Base-by-base conservation (phyloP, 2,888 invertebrate species). In the Erebia ligea region DNA sequence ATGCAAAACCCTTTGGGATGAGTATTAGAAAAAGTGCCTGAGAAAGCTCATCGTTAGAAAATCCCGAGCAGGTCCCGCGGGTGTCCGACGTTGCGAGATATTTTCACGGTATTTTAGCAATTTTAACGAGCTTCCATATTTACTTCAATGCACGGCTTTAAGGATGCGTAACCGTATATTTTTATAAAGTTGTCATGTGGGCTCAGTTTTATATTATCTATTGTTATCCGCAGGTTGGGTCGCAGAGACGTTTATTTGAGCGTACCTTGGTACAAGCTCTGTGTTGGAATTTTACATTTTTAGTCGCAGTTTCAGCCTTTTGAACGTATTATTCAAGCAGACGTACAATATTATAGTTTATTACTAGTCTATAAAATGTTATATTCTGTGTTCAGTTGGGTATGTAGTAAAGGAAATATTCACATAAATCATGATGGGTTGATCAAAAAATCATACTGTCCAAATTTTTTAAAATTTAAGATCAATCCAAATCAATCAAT, bases 61-160 rank as follows among this genome's bases (percentile, higher is more conserved):
- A 79, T 77, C 79, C 78, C 75, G 75, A 79, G 76, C 77, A 78
- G 76, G 80, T 86, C 90, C 86, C 89, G 73, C 71, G 88, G 88
- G 90, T 88, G 86, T 88, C 87, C 90, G 86, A 82, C 86, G 89
- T 85, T 82, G 86, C 86, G 86, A 82, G 84, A 89, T 89, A 90
- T 92, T 92, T 92, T 87, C 59, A 93, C 92, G 92, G 91, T 92
- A 88, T 92, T 93, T 93, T 91, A 91, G 91, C 92, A 91, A 88
- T 87, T 92, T 92, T 93, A 93, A 93, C 92, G 92, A 92, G 91
- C 85, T 84, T 77, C 85, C 86, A 86, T 89, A 88, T 89, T 90
- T 89, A 90, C 88, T 89, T 86, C 85, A 85, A 86, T 88, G 88
- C 87, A 82, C 84, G 81, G 74, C 82, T 79, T 81, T 79, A 76